Conservation (phyloP, 2,797 vertebrate genomes). For the Danio jaintianensis region DNA sequence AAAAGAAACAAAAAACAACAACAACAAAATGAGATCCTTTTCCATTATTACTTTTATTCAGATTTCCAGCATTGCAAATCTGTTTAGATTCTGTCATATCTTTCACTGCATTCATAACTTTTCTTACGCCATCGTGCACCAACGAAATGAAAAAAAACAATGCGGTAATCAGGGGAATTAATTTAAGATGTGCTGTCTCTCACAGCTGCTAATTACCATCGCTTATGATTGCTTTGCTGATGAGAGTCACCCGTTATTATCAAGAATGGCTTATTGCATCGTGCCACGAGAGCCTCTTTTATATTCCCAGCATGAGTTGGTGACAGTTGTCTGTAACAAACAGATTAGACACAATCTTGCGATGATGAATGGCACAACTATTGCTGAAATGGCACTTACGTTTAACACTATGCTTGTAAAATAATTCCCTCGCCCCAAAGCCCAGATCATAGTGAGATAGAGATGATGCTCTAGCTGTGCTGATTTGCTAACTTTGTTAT, state of each 20-base stretch:
- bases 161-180: slow-evolving; percentile 53
- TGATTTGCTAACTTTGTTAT: slow-evolving; percentile 36
- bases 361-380: slow-evolving; percentile 23
- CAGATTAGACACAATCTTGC: slow-evolving; percentile 42
- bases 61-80: background rate
- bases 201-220: slow-evolving; percentile 54
- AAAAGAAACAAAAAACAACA: no score
- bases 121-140: slow-evolving; percentile 28
- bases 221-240: slow-evolving; percentile 58
- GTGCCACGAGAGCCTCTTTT: slow-evolving; percentile 47
- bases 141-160: slow-evolving; percentile 52
- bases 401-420: background rate
- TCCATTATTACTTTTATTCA: no score
- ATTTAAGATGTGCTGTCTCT: slow-evolving; percentile 53
- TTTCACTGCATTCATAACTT: slow-evolving; percentile 21
- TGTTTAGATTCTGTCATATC: background rate
- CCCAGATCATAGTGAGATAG: slow-evolving; percentile 8
- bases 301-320: slow-evolving; percentile 42
- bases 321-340: slow-evolving; percentile 38
- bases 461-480: slow-evolving; percentile 19
- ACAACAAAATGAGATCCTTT: no score
- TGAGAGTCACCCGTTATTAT: slow-evolving; percentile 51
- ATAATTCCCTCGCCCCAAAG: slow-evolving; percentile 8
- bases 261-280: slow-evolving; percentile 39
- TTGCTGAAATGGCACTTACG: background rate